A percentile compares a stretch with the other conserved stretches of the same genome.
Conservation (phyloP, 1,140 invertebrate species). For the Anastatus disparis region DNA sequence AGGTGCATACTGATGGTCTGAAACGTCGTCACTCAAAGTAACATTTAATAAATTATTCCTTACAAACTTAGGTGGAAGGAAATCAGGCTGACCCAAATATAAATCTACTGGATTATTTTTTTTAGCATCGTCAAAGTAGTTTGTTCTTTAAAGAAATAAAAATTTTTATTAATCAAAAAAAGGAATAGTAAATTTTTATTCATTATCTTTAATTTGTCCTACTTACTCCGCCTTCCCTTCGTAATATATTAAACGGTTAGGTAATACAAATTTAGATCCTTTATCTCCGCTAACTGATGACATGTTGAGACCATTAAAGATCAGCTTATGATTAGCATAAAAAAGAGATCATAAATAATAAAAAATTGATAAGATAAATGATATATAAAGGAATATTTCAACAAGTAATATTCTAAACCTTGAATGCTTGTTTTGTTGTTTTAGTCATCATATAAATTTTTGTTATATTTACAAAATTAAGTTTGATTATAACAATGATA, state of each 20-base stretch:
- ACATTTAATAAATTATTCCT: slow-evolving; percentile 80
- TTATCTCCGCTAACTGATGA: background rate
- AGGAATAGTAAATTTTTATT: background rate
- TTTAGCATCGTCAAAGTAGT: background rate
- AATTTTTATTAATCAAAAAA: background rate
- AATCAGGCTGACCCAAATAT: slow-evolving; percentile 98
- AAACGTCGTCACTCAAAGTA: slow-evolving; percentile 75
- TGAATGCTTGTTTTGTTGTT: no score
- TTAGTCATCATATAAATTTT: no score
- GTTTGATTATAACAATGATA: no score
- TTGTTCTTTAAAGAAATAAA: background rate
- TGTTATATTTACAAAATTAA: no score
- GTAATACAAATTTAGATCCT: slow-evolving; percentile 15
- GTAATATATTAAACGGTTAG: background rate
- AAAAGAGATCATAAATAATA: no score
- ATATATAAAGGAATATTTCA: no score
- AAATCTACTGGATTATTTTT: slow-evolving; percentile 84
- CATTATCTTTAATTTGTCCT: background rate
- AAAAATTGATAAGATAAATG: no score
- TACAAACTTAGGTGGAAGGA: slow-evolving; percentile 85
- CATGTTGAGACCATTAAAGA: background rate
- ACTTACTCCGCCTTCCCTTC: background rate
- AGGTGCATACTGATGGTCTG: slow-evolving; percentile 91
- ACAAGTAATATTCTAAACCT: no score
- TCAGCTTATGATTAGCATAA: background rate